Percentiles rank a stretch among this genome's conserved stretches.
phyloP scores from a whole-genome alignment of 2,888 invertebrate genomes.

The Hydrotaea cyrtoneurina region DNA sequence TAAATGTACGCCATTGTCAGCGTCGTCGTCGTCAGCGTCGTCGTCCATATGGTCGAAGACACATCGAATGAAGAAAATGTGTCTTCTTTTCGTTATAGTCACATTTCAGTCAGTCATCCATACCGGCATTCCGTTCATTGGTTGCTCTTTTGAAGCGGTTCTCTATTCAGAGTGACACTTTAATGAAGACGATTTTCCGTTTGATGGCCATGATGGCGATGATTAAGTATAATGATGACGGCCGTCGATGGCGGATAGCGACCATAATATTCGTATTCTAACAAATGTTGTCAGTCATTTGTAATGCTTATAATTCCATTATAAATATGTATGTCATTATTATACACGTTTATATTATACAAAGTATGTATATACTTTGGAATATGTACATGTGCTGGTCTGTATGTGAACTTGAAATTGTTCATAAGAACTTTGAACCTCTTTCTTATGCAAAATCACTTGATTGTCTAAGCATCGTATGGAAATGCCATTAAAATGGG shows the following conservation, averaged over 20 bases:
- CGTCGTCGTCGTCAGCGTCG: no score
- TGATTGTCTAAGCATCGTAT: not conserved
- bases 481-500: not conserved
- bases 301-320: constrained; percentile 39
- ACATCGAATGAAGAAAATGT: not conserved
- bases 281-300: constrained; percentile 25
- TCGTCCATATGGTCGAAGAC: not conserved
- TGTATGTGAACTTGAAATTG: constrained; percentile 20
- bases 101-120: not conserved
- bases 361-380: no score
- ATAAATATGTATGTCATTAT: constrained; percentile 6
- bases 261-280: not conserved
- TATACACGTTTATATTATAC: not conserved
- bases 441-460: not conserved
- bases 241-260: not conserved
- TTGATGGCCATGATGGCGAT: constrained; percentile 17
- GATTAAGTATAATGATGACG: constrained; percentile 15
- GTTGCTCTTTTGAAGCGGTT: not conserved
- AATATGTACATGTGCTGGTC: not conserved
- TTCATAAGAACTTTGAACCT: constrained; percentile 22
- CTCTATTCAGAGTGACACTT: constrained; percentile 30
- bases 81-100: not conserved
- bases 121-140: not conserved
- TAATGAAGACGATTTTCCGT: constrained; percentile 45
- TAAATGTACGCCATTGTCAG: not conserved